phyloP scores from a whole-genome alignment of 2,888 invertebrate genomes.

The Abscondita cerata region DNA sequence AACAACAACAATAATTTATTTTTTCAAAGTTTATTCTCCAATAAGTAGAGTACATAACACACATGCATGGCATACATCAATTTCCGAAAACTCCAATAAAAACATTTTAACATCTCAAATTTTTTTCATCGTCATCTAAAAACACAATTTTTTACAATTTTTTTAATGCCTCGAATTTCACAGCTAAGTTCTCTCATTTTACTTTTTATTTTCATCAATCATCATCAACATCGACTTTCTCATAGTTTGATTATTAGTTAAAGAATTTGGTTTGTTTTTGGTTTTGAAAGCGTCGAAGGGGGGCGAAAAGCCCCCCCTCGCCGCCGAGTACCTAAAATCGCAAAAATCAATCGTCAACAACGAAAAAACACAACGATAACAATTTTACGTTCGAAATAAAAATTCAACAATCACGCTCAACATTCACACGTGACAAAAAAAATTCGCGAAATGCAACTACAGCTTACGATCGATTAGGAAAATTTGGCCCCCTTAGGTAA shows the following conservation, averaged over 20 bases:
- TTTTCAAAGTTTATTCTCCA: constrained; percentile 49
- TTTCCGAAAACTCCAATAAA: constrained; percentile 36
- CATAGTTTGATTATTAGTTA: constrained; percentile 11
- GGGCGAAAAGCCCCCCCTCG: too few relatives aligned
- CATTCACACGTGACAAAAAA: constrained; percentile 25
- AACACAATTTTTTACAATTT: constrained; percentile 27
- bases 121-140: constrained; percentile 21
- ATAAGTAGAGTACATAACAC: constrained; percentile 49
- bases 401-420: constrained; percentile 19
- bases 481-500: too few relatives aligned
- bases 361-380: constrained; percentile 25
- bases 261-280: constrained; percentile 5
- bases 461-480: constrained; percentile 23
- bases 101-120: constrained; percentile 34
- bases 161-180: constrained; percentile 44
- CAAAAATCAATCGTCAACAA: constrained; percentile 6
- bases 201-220: constrained; percentile 19
- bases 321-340: too few relatives aligned
- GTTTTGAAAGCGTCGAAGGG: neutral
- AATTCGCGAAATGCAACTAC: constrained; percentile 32
- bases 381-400: constrained; percentile 11
- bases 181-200: constrained; percentile 38
- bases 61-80: constrained; percentile 48
- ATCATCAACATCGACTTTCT: constrained; percentile 27
- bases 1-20: neutral